These are phyloP conservation scores for Acronicta psi DNA, from an alignment of 2,888 invertebrate genomes.

Conservation along the genomic window DNA sequence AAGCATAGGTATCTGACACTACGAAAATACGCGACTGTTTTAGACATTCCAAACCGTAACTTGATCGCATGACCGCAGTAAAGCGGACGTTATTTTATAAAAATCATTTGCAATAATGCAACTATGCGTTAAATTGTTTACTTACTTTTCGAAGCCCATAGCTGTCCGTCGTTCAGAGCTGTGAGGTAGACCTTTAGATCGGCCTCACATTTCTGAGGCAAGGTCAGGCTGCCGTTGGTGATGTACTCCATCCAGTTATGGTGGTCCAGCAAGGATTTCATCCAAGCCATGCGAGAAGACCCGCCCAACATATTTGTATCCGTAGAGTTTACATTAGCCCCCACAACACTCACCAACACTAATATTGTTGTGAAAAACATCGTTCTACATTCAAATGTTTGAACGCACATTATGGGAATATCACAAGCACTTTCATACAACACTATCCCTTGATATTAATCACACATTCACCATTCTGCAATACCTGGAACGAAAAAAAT, in stretches of 20 bases:
- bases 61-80: not conserved
- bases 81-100: not conserved
- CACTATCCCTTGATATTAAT: slow-evolving; percentile 26
- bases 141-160: slow-evolving; percentile 95
- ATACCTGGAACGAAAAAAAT: slow-evolving; percentile 60
- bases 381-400: slow-evolving; percentile 59
- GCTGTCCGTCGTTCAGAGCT: slow-evolving; percentile 90
- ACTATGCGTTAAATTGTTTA: slow-evolving; percentile 51
- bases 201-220: slow-evolving; percentile 83
- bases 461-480: slow-evolving; percentile 51
- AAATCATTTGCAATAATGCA: not conserved
- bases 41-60: not conserved
- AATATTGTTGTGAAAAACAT: slow-evolving; percentile 74
- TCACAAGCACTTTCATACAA: slow-evolving; percentile 28
- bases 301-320: slow-evolving; percentile 37
- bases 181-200: slow-evolving; percentile 88
- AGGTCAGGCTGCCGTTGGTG: slow-evolving; percentile 79
- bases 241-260: slow-evolving; percentile 87
- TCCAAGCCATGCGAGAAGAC: slow-evolving; percentile 90
- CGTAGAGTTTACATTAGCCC: slow-evolving; percentile 76
- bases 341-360: slow-evolving; percentile 82
- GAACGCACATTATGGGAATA: slow-evolving; percentile 50
- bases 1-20: not conserved
- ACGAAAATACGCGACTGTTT: not conserved
- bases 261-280: slow-evolving; percentile 91